Base-by-base conservation (phyloP, 2,888 invertebrate genomes). In the Rhagophthalmus giganteus region DNA sequence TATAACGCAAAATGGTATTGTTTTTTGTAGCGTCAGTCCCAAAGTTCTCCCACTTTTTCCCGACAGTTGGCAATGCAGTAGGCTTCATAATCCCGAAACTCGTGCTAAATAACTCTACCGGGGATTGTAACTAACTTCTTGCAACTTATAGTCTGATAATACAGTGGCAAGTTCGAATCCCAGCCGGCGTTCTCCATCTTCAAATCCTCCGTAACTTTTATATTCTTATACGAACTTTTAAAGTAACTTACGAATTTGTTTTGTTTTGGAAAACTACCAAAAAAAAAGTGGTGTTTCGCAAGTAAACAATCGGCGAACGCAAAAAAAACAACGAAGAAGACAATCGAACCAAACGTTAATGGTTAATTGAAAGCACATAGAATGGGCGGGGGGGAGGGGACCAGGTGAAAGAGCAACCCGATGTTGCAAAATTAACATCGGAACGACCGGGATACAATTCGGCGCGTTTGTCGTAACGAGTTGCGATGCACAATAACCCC, bases 91-190 rank as follows among this genome's bases (percentile, higher is more conserved):
- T 58, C 60, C 60, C 53, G 45, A 50, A 55, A 54, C 58, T 57
- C 55, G 55, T 41, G 55, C 58, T 58, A 60, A 60, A 60, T 60
- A 60, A 60, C 60, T 57, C 60, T 55, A 47, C 51, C 41, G 58
- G 55, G 60, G 54, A 60, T 58, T 57, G 60, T 58, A 60, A 54
- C 60, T 58, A 60, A 58, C 58, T 60, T 58, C 54, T 51, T 55
- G 58, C 56, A 60, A 60, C 55, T 60, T 60, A 60, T 54, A 58
- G 60, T 57, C 58, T 58, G 60, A 60, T 60, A 60, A 60, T 60
- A 60, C 60, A 58, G 48, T 58, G 50, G 50, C 54, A 51, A 54
- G 51, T 58, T 60, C 58, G 58, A 58, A 60, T 58, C 53, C 58
- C 55, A 47, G 34, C 30, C 41, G 53, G 44, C 47, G 31, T 44